Conservation (phyloP, 2,797 vertebrate genomes). For the Nothura maculosa region DNA sequence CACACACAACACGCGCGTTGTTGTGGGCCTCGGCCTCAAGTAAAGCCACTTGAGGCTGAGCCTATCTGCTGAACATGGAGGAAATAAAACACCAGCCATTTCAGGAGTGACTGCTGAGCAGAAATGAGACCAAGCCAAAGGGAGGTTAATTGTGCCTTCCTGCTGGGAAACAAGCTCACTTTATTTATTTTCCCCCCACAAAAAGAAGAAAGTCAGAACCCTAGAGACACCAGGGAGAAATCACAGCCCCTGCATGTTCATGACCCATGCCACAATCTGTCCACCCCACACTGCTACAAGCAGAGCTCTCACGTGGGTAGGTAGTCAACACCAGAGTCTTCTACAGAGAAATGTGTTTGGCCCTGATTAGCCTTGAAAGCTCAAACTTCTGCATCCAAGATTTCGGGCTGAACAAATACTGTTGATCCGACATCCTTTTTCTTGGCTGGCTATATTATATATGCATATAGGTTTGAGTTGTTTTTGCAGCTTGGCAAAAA, state of each 20-base stretch:
- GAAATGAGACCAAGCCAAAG: no score
- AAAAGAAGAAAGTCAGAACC: background rate
- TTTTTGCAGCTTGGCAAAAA: slow-evolving; percentile 15
- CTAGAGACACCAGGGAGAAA: background rate
- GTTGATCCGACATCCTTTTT: slow-evolving; percentile 16
- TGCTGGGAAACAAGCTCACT: background rate
- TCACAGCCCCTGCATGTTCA: background rate
- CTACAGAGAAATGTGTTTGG: background rate
- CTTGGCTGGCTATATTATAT: background rate
- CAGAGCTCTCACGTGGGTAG: accelerated
- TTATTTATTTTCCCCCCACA: background rate
- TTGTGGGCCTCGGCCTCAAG: no score
- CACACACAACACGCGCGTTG: no score
- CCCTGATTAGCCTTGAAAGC: background rate
- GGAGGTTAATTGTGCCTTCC: background rate
- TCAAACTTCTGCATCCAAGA: background rate
- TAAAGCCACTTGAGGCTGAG: no score
- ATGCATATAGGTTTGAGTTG: background rate
- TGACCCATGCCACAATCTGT: background rate
- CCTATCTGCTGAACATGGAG: no score
- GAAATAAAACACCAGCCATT: no score
- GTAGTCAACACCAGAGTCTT: background rate
- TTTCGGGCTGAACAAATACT: background rate
- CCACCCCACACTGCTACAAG: background rate
- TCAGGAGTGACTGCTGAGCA: no score